Evolutionary conservation across 2,797 vertebrate genomes (phyloP).

Genomic region (Odontamblyopus rebecca): DNA sequence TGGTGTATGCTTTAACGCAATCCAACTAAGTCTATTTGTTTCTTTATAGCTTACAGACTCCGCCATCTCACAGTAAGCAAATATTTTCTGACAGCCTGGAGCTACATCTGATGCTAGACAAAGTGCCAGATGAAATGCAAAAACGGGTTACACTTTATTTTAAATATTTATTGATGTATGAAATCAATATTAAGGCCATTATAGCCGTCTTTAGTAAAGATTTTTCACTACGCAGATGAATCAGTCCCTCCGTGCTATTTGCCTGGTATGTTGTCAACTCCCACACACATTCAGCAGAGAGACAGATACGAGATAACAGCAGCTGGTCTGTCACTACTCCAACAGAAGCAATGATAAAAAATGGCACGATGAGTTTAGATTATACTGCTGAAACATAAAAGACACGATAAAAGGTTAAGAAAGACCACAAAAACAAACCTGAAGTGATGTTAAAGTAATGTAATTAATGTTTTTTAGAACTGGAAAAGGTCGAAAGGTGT

Average conservation of each 20-base stretch:
- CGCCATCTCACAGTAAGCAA: constrained; percentile 1
- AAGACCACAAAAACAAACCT: too few relatives aligned
- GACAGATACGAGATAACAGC: constrained; percentile 19
- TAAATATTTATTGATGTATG: neutral
- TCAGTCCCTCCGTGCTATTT: constrained; percentile 23
- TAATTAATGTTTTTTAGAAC: too few relatives aligned
- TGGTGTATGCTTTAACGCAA: neutral
- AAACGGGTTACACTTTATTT: too few relatives aligned
- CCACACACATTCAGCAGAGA: constrained; percentile 35
- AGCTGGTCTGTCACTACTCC: constrained; percentile 30
- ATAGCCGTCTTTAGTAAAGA: neutral
- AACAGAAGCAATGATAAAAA: neutral
- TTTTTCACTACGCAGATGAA: constrained; percentile 10
- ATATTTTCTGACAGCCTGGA: constrained; percentile 21
- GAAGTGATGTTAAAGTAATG: too few relatives aligned
- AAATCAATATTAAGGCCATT: neutral
- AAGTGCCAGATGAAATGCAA: neutral
- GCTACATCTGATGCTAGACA: neutral
- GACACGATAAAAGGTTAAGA: neutral
- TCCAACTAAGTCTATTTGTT: neutral
- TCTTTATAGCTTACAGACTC: neutral
- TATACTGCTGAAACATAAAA: neutral
- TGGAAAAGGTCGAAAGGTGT: too few relatives aligned
- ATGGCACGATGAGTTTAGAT: neutral
- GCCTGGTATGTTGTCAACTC: constrained; percentile 29